Base-by-base conservation (phyloP, 2,888 invertebrate species). In the Drosophila lutescens region DNA sequence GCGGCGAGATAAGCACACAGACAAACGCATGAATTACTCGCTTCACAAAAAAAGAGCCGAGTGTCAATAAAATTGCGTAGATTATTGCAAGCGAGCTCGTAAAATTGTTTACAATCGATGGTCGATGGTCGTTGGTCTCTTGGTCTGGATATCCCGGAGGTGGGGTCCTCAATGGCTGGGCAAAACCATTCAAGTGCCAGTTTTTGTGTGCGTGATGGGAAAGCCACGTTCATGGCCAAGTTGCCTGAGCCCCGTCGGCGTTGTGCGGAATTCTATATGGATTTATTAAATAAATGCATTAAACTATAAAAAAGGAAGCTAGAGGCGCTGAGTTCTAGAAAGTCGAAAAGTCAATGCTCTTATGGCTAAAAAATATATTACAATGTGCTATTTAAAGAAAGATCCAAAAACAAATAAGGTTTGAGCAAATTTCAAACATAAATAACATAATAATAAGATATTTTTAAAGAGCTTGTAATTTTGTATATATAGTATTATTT, bases 261-360 rank as follows among this genome's bases (percentile, higher is more conserved):
- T 62, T 85, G 69, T 70, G 63, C 66, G 67, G 41, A 82, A 63
- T 84, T 86, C 80, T 76, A 86, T 89, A 88, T 77, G 81, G 86
- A 87, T 90, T 89, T 90, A 89, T 90, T 85, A 85, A 84, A 84
- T 79, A 88, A 89, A 88, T 83, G 83, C 89, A 89, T 85, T 88
- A 80, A 78, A 72, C 74, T 41, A 70, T 71, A 74, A 77, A 73
- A 59, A 74, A 43, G 67, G 53, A 62, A 46, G 55, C 41, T 51
- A 46, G 38, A 15, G 49, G 66, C 12, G 12, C n/a, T 5, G 41
- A 6, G 13, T n/a, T 7, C 30, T 10, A 1, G 5, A 7, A 23
- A 15, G 23, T 7, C 50, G 50, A 46, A 66, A 13, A 26, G 4
- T 46, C n/a, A 40, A 40, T 68, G 51, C 66, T 51, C 67, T 67